Evolutionary conservation across 2,797 vertebrate genomes (phyloP), one percentile per base, ranked within the genome.

Genomic region (Urocyon cinereoargenteus): DNA sequence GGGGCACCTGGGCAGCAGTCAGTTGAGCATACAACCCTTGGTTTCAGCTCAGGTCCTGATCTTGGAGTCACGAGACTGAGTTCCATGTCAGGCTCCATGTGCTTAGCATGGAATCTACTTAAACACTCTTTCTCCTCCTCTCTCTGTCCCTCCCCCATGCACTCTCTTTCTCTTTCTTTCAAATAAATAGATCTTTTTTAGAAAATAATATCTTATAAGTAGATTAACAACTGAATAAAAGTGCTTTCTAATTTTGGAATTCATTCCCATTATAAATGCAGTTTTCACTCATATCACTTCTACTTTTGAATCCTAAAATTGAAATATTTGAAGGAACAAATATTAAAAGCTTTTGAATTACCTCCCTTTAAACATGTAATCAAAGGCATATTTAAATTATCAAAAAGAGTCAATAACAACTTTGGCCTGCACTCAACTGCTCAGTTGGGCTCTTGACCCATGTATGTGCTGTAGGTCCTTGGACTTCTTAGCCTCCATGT

Each of bases 361-460:
- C n/a, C 57, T 87, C 83, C 40, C 64, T 72, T 77, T 64, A 34
- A 97, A 68, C 16, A 64, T 84, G n/a, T 81, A 91, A 84, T 73
- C 13, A 34, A 77, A 91, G 14, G 5, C 49, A 40, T 75, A 68
- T 72, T 34, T 91, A 88, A 22, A 61, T 72, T 92, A 34, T 81
- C n/a, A 22, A 73, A 55, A 87, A 31, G 40, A 7, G 10, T 2
- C 62, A 57, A 5, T 40, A 68, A 49, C 62, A 66, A 73, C 14
- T 61, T 34, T 88, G 40, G 36, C 57, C 59, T 61, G 15, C n/a
- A 64, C 49, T 61, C 77, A 73, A 14, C 16, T 53, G 45, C 21
- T 49, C 6, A 68, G 7, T 34, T 78, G 22, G 45, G 24, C 10
- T 70, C 34, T 24, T 95, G 31, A 22, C 3, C 53, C 70, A 86